These are phyloP conservation scores for Rutpela maculata DNA, from an alignment of 2,888 invertebrate species.

Conservation along the genomic window DNA sequence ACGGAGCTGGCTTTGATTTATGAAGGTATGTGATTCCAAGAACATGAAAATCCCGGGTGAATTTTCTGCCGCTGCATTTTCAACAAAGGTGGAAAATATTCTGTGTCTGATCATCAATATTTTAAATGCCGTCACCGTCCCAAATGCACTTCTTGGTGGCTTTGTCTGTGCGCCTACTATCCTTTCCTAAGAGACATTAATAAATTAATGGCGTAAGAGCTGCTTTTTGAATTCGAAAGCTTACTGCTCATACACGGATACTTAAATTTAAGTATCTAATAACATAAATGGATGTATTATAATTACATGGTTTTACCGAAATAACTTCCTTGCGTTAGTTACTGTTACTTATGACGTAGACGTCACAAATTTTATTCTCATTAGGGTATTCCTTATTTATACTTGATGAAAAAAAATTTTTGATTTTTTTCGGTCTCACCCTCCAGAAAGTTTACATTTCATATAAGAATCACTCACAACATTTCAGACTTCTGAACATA, in stretches of 20 bases:
- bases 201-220: conserved; percentile 23
- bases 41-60: conserved; percentile 54
- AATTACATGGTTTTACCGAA: not conserved
- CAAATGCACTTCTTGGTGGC: conserved; percentile 16
- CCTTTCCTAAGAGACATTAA: conserved; percentile 22
- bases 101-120: conserved; percentile 57
- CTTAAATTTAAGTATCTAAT: conserved; percentile 13
- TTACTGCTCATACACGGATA: not conserved
- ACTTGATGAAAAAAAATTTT: no score
- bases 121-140: conserved; percentile 49
- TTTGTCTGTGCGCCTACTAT: conserved; percentile 31
- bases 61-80: conserved; percentile 53
- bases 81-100: conserved; percentile 57
- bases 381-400: no score
- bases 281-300: not conserved
- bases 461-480: no score
- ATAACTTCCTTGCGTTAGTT: not conserved
- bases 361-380: no score
- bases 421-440: no score
- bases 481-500: no score
- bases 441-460: no score
- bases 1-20: conserved; percentile 57
- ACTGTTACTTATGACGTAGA: no score
- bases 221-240: conserved; percentile 20
- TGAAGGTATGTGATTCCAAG: conserved; percentile 44